Evolutionary conservation across 1,140 invertebrate genomes (phyloP).

Genomic region (Stegodyphus dumicola): DNA sequence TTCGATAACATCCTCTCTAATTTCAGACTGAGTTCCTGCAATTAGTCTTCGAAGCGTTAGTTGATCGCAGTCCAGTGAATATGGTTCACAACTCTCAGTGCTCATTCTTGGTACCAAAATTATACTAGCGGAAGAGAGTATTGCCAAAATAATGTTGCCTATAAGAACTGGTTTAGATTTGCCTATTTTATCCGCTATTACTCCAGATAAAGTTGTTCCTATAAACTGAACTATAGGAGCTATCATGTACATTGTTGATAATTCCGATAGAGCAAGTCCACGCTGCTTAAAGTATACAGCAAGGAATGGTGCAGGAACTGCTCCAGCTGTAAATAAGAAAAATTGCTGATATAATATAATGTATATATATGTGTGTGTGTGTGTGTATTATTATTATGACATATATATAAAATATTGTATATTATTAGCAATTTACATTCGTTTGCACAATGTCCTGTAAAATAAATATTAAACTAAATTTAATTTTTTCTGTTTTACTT

Average conservation of each 20-base stretch:
- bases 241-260: slow-evolving; percentile 5
- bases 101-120: background rate
- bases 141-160: background rate
- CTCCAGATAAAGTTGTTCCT: slow-evolving; percentile 1
- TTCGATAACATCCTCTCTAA: background rate
- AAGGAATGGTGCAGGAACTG: background rate
- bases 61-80: background rate
- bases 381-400: too few relatives aligned
- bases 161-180: slow-evolving; percentile 23
- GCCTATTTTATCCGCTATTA: slow-evolving; percentile 31
- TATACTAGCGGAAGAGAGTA: background rate
- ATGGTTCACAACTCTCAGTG: too few relatives aligned
- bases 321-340: slow-evolving; percentile 23
- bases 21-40: background rate
- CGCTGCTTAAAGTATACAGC: slow-evolving; percentile 12
- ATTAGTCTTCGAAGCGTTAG: background rate
- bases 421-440: too few relatives aligned
- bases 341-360: background rate
- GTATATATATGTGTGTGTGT: too few relatives aligned
- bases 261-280: background rate
- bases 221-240: background rate
- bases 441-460: too few relatives aligned
- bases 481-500: too few relatives aligned
- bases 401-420: too few relatives aligned
- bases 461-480: too few relatives aligned